A percentile compares a stretch with the other conserved stretches of the same genome.
These are phyloP conservation scores for Scomber japonicus DNA, from an alignment of 2,113 vertebrate species.

Conservation along the genomic window DNA sequence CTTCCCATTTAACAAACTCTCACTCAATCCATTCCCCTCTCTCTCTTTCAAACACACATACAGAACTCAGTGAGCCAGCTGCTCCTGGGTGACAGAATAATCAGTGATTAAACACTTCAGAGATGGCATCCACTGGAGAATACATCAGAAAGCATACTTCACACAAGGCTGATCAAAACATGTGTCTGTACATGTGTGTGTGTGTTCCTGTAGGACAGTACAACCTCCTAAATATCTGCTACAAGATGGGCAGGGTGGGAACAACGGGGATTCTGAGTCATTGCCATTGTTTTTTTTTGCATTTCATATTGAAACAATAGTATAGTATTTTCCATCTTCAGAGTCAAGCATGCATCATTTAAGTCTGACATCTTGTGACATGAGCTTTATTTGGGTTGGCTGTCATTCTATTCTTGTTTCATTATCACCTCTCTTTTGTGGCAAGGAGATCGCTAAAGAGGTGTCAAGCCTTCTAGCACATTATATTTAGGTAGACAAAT, in stretches of 20 bases:
- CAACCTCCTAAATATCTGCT: slow-evolving; percentile 3
- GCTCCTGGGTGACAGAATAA: slow-evolving; percentile 56
- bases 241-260: background rate
- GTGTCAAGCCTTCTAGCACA: background rate
- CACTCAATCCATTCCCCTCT: background rate
- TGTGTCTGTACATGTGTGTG: background rate
- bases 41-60: background rate
- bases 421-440: slow-evolving; percentile 5
- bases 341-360: background rate
- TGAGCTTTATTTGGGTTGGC: background rate
- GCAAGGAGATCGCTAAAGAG: background rate
- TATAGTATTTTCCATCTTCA: background rate
- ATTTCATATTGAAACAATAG: background rate
- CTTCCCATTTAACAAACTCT: background rate
- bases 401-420: slow-evolving; percentile 4
- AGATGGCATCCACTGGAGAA: slow-evolving; percentile 49
- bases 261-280: background rate
- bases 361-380: background rate
- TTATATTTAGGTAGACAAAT: background rate
- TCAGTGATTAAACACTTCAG: slow-evolving; percentile 62
- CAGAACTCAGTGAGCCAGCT: slow-evolving; percentile 19
- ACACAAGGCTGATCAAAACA: slow-evolving; percentile 45
- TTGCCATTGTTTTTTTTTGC: background rate
- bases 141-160: slow-evolving; percentile 49
- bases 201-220: background rate